Evolutionary conservation across 1,140 invertebrate species (phyloP), one percentile per base, ranked within the genome.

Genomic region (Drosophila equinoxialis): DNA sequence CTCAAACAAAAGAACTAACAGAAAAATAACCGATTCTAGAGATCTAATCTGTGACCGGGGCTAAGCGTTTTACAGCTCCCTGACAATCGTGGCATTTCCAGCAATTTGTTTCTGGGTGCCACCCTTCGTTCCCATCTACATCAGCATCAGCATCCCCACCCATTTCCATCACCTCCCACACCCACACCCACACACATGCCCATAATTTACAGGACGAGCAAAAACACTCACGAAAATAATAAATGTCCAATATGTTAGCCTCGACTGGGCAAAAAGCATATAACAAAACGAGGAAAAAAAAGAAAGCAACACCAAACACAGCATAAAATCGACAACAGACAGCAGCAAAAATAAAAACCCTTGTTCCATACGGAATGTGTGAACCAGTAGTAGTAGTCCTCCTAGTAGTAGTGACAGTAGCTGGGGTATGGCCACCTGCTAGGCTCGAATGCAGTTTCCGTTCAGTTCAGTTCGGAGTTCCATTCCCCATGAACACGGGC

Each of bases 161-260:
- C 63, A 14, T 67, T 33, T 42, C 59, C 37, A 42, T 5, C 65
- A 51, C 66, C 42, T 26, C 20, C 20, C 42, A 37, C 68, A 45
- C 20, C 8, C 26, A 13, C 54, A 4, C n/a, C 8, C 23, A 51
- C 45, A 51, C 17, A 23, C 17, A 51, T 51, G 45, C 33, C 76
- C 69, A 87, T 87, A 87, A 87, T 85, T 86, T 86, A 86, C 76
- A 67, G 76, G 84, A 79, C 79, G 83, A 86, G 83, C 83, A 86
- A 86, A 86, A 86, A 86, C 83, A 86, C 83, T 86, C 83, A 87
- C 82, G 78, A 90, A 90, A 85, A 89, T 89, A 89, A 89, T 89
- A 89, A 89, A 90, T 90, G 85, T 89, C 86, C 85, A 90, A 90
- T 90, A 90, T 90, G 85, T 90, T 90, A 81, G 85, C 74, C 80